Evolutionary conservation across 2,797 vertebrate species (phyloP), one percentile per base, ranked within the genome.

Genomic region (Brotula barbata): DNA sequence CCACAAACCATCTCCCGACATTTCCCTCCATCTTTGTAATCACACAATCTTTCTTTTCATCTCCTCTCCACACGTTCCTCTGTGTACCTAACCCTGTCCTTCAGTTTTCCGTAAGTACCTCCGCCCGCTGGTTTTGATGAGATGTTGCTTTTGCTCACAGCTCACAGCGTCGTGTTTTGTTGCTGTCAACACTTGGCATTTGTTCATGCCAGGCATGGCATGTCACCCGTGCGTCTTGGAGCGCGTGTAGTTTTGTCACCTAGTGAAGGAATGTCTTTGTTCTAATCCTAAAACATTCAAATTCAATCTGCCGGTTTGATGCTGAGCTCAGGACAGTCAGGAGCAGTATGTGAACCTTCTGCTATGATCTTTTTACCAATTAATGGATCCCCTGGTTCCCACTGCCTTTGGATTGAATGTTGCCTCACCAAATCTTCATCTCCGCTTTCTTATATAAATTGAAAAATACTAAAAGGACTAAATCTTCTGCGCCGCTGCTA

Each of bases 81-180:
- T 83, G 47, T 89, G 81, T 72, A 31, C 68, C 55, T 83, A 79
- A 83, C 58, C 60, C 72, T 86, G 72, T 74, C 73, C 88, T 82
- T 83, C 89, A 92, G 91, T 93, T 94, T 86, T 57, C 85, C 37
- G 92, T 93, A 90, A 91, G 90, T 93, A 91, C 76, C 53, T 70
- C 40, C 54, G 59, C 44, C 64, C 48, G 23, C 53, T 64, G 53
- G 58, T 71, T 48, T 36, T 84, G 64, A 59, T 55, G 39, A 40
- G 6, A 0, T 42, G 14, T 34, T 23, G 57, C 61, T 67, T 51
- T 20, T 47, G 47, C 42, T 55, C 69, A 34, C 23, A 10, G n/a
- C 14, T n/a, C n/a, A n/a, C n/a, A n/a, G n/a, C n/a, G n/a, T n/a
- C n/a, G n/a, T n/a, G 37, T 28, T 16, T 34, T 47, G n/a, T 34